Evolutionary conservation across 2,113 vertebrate genomes (phyloP).

Genomic region (Galemys pyrenaicus): DNA sequence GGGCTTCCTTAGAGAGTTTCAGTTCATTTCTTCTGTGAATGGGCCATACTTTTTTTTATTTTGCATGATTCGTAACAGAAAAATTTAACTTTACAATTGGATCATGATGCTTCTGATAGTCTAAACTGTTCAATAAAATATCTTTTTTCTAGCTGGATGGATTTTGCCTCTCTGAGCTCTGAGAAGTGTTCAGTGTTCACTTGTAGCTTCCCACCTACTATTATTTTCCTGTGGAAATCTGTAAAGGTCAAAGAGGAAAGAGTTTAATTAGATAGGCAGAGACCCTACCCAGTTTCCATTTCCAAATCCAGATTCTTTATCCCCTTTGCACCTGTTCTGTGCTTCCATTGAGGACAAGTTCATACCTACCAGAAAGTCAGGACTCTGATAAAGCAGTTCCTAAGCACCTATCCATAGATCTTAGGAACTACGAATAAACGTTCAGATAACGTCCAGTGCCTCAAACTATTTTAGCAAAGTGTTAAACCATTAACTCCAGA

Average conservation of each 20-base stretch:
- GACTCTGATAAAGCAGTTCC: too few relatives aligned
- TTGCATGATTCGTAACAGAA: not conserved
- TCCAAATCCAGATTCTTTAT: too few relatives aligned
- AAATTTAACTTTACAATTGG: not conserved
- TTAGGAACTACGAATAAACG: not conserved
- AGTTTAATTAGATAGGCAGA: not conserved
- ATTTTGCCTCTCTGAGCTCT: not conserved
- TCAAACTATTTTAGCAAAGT: not conserved
- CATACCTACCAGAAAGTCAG: not conserved
- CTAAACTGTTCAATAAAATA: not conserved
- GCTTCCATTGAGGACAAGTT: not conserved
- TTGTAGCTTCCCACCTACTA: not conserved
- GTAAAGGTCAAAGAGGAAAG: not conserved
- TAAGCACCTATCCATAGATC: not conserved
- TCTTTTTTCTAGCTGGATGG: not conserved
- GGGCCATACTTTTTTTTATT: too few relatives aligned
- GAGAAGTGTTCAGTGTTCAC: not conserved
- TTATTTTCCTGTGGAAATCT: not conserved
- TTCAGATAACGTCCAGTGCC: not conserved
- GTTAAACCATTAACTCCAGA: not conserved
- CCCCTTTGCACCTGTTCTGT: too few relatives aligned
- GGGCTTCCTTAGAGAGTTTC: too few relatives aligned
- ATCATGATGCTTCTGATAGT: not conserved
- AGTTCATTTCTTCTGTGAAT: too few relatives aligned
- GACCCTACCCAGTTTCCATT: not conserved